Conservation (phyloP, 2,113 vertebrate genomes). For the Raphicerus campestris region DNA sequence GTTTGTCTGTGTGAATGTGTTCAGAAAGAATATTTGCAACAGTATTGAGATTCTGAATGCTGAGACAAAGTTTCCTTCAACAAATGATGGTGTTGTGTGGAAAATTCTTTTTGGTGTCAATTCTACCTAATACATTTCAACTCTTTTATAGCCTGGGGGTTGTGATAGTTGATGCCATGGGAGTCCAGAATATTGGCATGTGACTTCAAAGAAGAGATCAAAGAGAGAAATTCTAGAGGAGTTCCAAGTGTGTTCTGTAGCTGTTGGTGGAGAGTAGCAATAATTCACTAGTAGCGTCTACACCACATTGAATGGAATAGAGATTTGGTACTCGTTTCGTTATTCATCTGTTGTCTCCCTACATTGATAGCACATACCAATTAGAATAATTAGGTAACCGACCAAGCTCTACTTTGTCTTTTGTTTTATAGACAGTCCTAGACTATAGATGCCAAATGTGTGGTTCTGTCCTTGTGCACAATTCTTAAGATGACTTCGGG, state of each 20-base stretch:
- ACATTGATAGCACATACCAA: background rate
- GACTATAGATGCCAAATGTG: background rate
- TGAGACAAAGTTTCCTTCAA: background rate
- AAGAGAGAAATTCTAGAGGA: conserved; percentile 5
- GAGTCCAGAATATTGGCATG: background rate
- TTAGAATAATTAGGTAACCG: background rate
- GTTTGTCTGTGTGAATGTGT: background rate
- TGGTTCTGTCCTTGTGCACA: background rate
- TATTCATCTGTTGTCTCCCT: background rate
- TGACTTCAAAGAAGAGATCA: conserved; percentile 50
- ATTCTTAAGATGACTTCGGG: conserved; percentile 14
- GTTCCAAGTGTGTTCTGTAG: conserved; percentile 9
- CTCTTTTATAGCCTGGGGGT: background rate
- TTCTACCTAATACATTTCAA: conserved; percentile 6
- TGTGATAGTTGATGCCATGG: background rate
- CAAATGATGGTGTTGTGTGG: background rate
- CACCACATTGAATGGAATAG: background rate
- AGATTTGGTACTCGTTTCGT: background rate
- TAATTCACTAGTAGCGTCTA: conserved; percentile 7
- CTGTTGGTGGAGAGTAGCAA: background rate
- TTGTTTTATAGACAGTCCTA: background rate
- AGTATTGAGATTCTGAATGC: background rate
- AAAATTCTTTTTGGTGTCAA: background rate
- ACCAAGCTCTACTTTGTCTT: background rate
- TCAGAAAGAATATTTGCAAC: background rate